Percentiles rank a stretch among this genome's conserved stretches.
Conservation (phyloP, 2,113 vertebrate genomes). For the Euleptes europaea region DNA sequence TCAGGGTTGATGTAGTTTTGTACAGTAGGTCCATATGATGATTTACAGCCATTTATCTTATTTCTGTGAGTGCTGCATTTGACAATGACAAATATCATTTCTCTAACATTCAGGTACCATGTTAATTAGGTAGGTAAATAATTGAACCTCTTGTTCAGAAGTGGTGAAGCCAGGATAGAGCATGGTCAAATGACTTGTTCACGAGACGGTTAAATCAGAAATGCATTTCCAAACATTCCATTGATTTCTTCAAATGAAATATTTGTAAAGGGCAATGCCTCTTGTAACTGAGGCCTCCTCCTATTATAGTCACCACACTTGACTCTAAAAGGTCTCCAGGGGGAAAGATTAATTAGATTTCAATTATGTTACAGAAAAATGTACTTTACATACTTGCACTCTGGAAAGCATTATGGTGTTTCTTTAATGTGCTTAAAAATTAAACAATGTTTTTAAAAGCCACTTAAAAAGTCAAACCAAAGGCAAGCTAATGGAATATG, state of each 20-base stretch:
- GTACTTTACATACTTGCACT: slow-evolving; percentile 69
- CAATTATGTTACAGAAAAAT: slow-evolving; percentile 74
- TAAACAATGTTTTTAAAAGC: slow-evolving; percentile 82
- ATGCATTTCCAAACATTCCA: slow-evolving; percentile 39
- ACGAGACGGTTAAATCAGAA: slow-evolving; percentile 31
- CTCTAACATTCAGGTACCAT: neutral
- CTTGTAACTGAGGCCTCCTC: slow-evolving; percentile 49
- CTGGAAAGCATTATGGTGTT: slow-evolving; percentile 76
- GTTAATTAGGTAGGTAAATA: slow-evolving; percentile 37
- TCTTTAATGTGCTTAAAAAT: slow-evolving; percentile 81
- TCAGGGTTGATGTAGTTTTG: neutral
- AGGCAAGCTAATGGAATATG: slow-evolving; percentile 75
- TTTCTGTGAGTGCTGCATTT: neutral
- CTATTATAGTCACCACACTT: slow-evolving; percentile 63
- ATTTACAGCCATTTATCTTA: neutral
- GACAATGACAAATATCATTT: neutral
- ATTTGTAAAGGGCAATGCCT: slow-evolving; percentile 58
- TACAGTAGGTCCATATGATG: neutral
- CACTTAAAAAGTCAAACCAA: slow-evolving; percentile 79
- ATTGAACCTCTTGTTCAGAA: slow-evolving; percentile 23
- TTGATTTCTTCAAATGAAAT: slow-evolving; percentile 53
- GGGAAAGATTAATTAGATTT: slow-evolving; percentile 79
- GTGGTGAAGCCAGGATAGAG: slow-evolving; percentile 15
- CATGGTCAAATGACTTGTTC: slow-evolving; percentile 31
- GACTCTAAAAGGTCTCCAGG: slow-evolving; percentile 64